Base-by-base conservation (phyloP, 2,888 invertebrate genomes). In the Heliconius hortense region DNA sequence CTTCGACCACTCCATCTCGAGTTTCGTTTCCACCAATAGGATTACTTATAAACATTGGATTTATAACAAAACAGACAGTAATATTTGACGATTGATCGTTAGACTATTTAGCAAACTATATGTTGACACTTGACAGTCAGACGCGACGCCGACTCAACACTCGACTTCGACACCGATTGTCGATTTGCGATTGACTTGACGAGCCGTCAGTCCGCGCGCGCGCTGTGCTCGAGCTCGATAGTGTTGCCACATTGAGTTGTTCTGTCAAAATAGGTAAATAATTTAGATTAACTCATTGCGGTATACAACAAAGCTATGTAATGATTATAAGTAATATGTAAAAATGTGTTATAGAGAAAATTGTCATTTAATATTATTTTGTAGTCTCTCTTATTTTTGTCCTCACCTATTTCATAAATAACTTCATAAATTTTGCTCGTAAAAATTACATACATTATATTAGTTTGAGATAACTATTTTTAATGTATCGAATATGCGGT, bases 1-100 rank as follows among this genome's bases (percentile, higher is more conserved):
- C 84, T 92, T 93, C 13, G 94, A 91, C 94, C 94, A 93, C 88
- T 93, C 94, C 94, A 93, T 93, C 79, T 83, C 82, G 82, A 69
- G 62, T 24, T n/a, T 43, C 10, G 53, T 74, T 78, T 77, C 79
- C 79, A 77, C 78, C 79, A 78, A 78, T 76, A 68, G 81, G 78
- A 81, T 79, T 83, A 81, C 82, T 83, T 79, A 80, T 81, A 84
- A 84, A 88, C 84, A 86, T 80, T 80, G 80, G 83, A 84, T 82
- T 85, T 78, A 74, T 67, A 68, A 71, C 73, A 74, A 48, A 73
- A 79, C 81, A 77, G 82, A 72, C 60, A 62, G 70, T 71, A 76
- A 73, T 77, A 84, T 83, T 82, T 69, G 78, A 80, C 88, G 86
- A 91, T 86, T 81, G 82, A 87, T 90, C 85, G 87, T 81, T 79